A percentile compares a stretch with the other conserved stretches of the same genome.
Conservation (phyloP, 2,888 invertebrate genomes). For the Leucoptera coffeella region DNA sequence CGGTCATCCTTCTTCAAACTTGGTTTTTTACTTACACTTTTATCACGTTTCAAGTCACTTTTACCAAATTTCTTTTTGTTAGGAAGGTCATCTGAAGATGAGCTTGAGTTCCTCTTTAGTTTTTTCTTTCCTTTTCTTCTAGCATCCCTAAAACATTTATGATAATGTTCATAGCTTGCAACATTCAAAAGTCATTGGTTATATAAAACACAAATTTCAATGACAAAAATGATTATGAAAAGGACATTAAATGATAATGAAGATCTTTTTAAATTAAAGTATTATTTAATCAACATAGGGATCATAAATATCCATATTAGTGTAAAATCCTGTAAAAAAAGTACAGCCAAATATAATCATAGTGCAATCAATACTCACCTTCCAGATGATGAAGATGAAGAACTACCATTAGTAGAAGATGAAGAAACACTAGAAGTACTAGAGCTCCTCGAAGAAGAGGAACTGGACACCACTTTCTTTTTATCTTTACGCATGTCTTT, state of each 20-base stretch:
- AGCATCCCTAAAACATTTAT: constrained; percentile 20
- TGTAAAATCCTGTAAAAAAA: too few relatives aligned
- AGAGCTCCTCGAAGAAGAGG: constrained; percentile 62
- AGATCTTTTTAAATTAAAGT: too few relatives aligned
- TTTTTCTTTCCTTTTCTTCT: constrained; percentile 50
- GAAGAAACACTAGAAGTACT: constrained; percentile 60
- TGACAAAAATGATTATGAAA: too few relatives aligned
- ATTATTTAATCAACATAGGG: background rate
- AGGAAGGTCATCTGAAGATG: constrained; percentile 56
- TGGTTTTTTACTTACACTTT: constrained; percentile 11
- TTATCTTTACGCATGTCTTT: constrained; percentile 65
- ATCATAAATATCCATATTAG: background rate
- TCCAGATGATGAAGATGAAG: constrained; percentile 56
- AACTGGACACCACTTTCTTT: constrained; percentile 61
- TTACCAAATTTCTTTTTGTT: constrained; percentile 46
- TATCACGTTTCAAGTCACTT: constrained; percentile 35
- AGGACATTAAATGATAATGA: too few relatives aligned
- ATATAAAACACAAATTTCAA: too few relatives aligned
- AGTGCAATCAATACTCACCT: constrained; percentile 18
- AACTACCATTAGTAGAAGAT: constrained; percentile 60
- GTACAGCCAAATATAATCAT: too few relatives aligned
- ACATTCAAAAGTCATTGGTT: too few relatives aligned
- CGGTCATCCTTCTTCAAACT: constrained; percentile 20
- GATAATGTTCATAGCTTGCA: too few relatives aligned
- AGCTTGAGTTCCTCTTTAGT: constrained; percentile 54